phyloP scores from a whole-genome alignment of 2,113 vertebrate genomes.

The Glaucidium brasilianum region DNA sequence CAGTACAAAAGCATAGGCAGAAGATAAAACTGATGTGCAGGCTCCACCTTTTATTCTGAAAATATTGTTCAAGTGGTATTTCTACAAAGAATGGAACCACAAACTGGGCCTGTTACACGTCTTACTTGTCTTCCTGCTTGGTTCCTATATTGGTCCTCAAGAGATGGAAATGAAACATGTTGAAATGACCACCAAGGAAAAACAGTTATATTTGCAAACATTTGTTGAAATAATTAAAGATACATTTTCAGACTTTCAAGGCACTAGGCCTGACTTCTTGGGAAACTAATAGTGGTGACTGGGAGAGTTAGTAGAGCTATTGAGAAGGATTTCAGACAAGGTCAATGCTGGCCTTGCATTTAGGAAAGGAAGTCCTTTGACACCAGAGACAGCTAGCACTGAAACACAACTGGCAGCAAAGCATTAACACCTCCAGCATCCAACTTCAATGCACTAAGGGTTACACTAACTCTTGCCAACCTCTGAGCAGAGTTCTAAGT shows the following conservation, averaged over 20 bases:
- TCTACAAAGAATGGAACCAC: not conserved
- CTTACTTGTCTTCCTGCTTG: not conserved
- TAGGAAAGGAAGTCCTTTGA: not conserved
- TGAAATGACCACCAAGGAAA: not conserved
- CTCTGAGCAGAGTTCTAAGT: not conserved
- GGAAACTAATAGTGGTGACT: not conserved
- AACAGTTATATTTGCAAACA: not conserved
- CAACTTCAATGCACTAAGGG: not conserved
- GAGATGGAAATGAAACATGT: not conserved
- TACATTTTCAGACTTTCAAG: not conserved
- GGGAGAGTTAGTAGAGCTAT: not conserved
- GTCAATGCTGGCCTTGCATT: not conserved
- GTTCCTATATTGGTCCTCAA: not conserved
- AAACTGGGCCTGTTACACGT: not conserved
- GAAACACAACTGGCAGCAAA: not conserved
- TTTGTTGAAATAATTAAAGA: not conserved
- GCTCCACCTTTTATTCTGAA: not conserved
- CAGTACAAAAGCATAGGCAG: not conserved
- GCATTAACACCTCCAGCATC: conserved; percentile 6
- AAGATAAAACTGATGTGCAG: not conserved
- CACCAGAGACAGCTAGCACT: not conserved
- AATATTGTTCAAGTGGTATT: not conserved
- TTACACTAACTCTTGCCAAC: not conserved
- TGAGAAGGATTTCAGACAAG: not conserved
- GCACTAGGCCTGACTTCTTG: not conserved